Evolutionary conservation across 2,797 vertebrate genomes (phyloP), one percentile per base, ranked within the genome.

Genomic region (Amniataba percoides): DNA sequence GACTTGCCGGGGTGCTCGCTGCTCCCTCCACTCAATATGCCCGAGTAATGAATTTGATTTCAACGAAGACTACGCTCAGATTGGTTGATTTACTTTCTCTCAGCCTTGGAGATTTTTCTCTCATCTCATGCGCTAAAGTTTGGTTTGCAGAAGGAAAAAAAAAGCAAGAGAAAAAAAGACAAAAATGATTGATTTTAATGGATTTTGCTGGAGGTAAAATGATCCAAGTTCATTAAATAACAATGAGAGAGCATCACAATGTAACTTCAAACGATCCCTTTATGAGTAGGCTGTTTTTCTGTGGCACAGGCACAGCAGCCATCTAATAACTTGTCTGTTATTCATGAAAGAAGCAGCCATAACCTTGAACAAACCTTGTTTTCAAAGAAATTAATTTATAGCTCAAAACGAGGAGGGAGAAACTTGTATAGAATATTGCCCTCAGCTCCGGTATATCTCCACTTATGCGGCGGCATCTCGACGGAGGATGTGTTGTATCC

Each of bases 101-200:
- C 63, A 46, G 57, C 69, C 48, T 16, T 55, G 40, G 59, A 86
- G 77, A 80, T 72, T 64, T 82, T 72, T 39, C 64, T 82, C 74
- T 87, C 68, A 76, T 85, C 82, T 78, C 61, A 51, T 13, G 9
- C 6, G 34, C 63, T 48, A 49, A 74, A 84, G 60, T 86, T 81
- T 83, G 80, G 63, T 82, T 87, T 81, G 65, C 39, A 60, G 52
- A 52, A 55, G 36, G 40, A 67, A 19, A 25, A 55, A 52, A 57
- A 45, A 18, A 23, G 34, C 10, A 73, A 71, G 4, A 3, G 5
- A 67, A 77, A 52, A 65, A 4, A 12, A 55, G 60, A 56, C 19
- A 74, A 75, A 78, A 86, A 82, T 79, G 61, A 91, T 90, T 90
- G 88, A 92, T 90, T 87, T 90, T 77, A 92, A 92, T 90, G 88